Percentiles rank a stretch among this genome's conserved stretches.
Conservation (phyloP, 2,888 invertebrate species). For the Panopea generosa region DNA sequence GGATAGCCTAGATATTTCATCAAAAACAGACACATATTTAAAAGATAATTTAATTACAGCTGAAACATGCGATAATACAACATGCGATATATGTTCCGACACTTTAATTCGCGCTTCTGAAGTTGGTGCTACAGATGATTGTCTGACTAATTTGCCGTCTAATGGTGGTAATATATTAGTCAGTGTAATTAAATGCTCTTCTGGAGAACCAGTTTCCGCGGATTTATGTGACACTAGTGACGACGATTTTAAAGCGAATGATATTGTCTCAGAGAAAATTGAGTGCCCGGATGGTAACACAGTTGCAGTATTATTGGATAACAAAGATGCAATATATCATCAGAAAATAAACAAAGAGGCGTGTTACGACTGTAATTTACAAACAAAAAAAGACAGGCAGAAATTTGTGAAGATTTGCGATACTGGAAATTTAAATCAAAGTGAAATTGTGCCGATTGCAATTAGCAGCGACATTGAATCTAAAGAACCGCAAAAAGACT, state of each 20-base stretch:
- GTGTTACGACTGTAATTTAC: too few species aligned
- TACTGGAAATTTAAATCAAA: not conserved
- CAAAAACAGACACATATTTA: slow-evolving; percentile 4
- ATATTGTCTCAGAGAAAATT: not conserved
- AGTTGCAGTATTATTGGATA: too few species aligned
- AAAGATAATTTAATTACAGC: not conserved
- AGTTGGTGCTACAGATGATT: not conserved
- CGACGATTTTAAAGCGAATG: not conserved
- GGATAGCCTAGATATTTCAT: not conserved
- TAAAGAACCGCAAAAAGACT: not conserved
- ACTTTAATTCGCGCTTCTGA: slow-evolving; percentile 1
- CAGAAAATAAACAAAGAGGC: too few species aligned
- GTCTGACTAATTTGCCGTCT: not conserved
- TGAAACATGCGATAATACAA: not conserved
- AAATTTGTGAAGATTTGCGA: slow-evolving; percentile 4
- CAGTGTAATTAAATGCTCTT: not conserved
- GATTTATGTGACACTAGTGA: not conserved
- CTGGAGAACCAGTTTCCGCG: not conserved
- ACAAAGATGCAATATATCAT: too few species aligned
- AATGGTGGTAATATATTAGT: not conserved
- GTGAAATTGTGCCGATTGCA: not conserved
- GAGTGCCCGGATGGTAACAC: not conserved
- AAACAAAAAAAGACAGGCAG: slow-evolving; percentile 1
- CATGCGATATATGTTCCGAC: not conserved
- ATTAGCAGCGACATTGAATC: not conserved